Conservation (phyloP, 2,797 vertebrate genomes). For the Parauchenoglanis ngamensis region DNA sequence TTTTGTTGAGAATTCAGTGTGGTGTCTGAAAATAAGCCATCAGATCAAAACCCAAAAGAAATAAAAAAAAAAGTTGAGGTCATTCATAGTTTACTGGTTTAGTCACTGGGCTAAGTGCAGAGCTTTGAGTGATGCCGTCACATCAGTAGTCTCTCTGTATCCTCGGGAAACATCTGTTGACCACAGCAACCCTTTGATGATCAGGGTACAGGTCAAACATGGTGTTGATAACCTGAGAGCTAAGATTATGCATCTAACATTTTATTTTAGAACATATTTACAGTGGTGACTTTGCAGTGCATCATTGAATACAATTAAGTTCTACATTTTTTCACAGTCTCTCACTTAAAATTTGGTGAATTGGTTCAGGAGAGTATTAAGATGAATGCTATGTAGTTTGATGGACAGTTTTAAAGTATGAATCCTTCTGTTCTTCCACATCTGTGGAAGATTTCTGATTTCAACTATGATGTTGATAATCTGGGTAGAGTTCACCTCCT, state of each 20-base stretch:
- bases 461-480: not conserved
- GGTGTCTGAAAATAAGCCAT: constrained; percentile 63
- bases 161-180: constrained; percentile 12
- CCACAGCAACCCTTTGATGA: not conserved
- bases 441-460: not conserved
- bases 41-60: constrained; percentile 64
- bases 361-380: not conserved
- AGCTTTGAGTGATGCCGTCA: constrained; percentile 19
- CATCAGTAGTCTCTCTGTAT: constrained; percentile 43
- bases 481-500: not conserved
- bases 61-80: constrained; percentile 61
- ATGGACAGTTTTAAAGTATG: constrained; percentile 6
- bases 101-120: constrained; percentile 29
- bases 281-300: not conserved
- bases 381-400: not conserved
- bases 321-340: not conserved
- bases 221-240: not conserved
- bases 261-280: not conserved
- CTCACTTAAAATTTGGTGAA: not conserved
- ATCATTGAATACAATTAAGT: not conserved
- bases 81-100: constrained; percentile 71
- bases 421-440: not conserved
- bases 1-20: constrained; percentile 41
- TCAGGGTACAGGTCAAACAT: not conserved
- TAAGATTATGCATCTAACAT: not conserved